Evolutionary conservation across 1,140 invertebrate genomes (phyloP).

Genomic region (Drosophila grimshawi): DNA sequence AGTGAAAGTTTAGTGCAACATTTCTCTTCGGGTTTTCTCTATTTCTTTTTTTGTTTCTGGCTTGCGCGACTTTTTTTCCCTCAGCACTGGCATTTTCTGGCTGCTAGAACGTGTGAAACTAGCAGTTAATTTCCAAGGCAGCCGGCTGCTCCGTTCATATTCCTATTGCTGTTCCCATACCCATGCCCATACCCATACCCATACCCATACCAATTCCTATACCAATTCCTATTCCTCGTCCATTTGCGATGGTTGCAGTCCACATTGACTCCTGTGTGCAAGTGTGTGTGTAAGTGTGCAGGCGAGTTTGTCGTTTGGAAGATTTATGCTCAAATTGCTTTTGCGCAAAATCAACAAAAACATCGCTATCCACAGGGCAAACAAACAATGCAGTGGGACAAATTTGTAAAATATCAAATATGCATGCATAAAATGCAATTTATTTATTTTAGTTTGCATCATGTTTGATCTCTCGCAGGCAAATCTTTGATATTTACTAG

Average conservation of each 20-base stretch:
- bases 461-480: no score
- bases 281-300: constrained; percentile 33
- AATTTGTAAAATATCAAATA: not conserved
- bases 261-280: constrained; percentile 8
- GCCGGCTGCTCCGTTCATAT: constrained; percentile 58
- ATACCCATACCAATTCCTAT: constrained; percentile 25
- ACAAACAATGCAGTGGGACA: constrained; percentile 32
- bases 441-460: no score
- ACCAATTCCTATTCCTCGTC: constrained; percentile 52
- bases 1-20: constrained; percentile 80
- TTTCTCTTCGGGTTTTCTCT: constrained; percentile 58
- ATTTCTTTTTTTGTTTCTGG: constrained; percentile 5
- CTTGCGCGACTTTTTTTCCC: constrained; percentile 22
- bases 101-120: constrained; percentile 77
- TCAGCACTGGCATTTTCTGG: constrained; percentile 25
- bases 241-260: constrained; percentile 55
- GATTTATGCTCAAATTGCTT: constrained; percentile 81
- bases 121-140: constrained; percentile 72
- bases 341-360: constrained; percentile 79
- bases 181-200: constrained; percentile 1
- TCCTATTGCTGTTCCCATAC: constrained; percentile 7
- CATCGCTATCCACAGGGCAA: constrained; percentile 16
- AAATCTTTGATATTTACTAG: no score
- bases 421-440: no score
- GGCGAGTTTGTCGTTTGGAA: constrained; percentile 75